A percentile compares a stretch with the other conserved stretches of the same genome.
These are phyloP conservation scores for Sylvia borin DNA, from an alignment of 2,797 vertebrate species.

Conservation along the genomic window DNA sequence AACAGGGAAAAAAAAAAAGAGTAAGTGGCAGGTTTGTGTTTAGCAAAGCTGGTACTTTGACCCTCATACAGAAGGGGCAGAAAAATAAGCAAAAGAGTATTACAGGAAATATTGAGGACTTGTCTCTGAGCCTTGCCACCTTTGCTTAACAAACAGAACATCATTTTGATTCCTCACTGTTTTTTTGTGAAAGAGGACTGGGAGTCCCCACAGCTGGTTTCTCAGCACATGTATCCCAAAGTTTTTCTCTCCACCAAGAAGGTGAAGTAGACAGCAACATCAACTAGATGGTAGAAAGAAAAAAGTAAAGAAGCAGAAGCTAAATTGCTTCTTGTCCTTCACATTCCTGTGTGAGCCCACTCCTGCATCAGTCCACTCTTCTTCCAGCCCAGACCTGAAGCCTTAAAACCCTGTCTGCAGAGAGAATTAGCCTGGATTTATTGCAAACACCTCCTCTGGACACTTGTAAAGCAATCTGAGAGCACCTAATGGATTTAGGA, in stretches of 20 bases:
- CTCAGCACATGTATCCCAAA: not conserved
- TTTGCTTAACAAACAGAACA: not conserved
- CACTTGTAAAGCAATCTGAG: conserved; percentile 30
- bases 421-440: conserved; percentile 50
- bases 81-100: not conserved
- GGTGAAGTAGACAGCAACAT: not conserved
- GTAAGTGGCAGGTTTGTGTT: not conserved
- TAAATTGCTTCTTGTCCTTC: not conserved
- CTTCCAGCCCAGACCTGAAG: not conserved
- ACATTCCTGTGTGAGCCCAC: not conserved
- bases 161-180: not conserved
- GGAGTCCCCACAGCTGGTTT: not conserved
- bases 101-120: not conserved
- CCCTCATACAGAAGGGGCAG: not conserved
- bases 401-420: conserved; percentile 7
- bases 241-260: not conserved
- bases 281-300: not conserved
- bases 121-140: not conserved
- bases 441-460: conserved; percentile 11
- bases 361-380: not conserved
- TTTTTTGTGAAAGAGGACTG: not conserved
- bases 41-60: not conserved
- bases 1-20: not conserved
- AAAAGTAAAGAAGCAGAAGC: not conserved
- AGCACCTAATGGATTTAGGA: conserved; percentile 52